Conservation (phyloP, 92 coral and sea anemone genomes). For the Epizoanthus ramosus region DNA sequence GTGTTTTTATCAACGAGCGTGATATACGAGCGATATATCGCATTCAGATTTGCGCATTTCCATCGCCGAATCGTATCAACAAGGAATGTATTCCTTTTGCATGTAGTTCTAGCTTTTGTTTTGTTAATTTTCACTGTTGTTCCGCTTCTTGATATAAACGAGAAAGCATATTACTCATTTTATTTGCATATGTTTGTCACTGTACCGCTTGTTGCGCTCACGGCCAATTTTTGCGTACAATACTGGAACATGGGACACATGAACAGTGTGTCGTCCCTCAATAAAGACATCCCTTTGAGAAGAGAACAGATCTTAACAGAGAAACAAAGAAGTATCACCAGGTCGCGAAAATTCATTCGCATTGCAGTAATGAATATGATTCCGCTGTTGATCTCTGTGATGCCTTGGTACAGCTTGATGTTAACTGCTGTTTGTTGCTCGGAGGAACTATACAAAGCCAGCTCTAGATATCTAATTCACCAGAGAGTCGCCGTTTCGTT, state of each 20-base stretch:
- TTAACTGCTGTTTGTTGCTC: background rate
- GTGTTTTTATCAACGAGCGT: constrained; percentile 9
- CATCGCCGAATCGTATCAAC: constrained; percentile 26
- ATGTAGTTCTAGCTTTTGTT: background rate
- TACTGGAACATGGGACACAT: constrained; percentile 26
- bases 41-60: constrained; percentile 21
- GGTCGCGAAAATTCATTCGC: constrained; percentile 30
- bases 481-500: constrained; percentile 26
- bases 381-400: background rate
- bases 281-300: constrained; percentile 22
- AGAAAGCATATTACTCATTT: background rate
- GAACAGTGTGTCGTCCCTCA: constrained; percentile 12
- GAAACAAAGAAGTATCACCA: background rate
- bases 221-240: background rate
- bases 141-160: constrained; percentile 12
- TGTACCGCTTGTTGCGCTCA: constrained; percentile 1
- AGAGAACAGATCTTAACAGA: constrained; percentile 18
- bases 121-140: background rate
- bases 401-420: constrained; percentile 31
- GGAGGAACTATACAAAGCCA: background rate
- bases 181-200: constrained; percentile 24
- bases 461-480: background rate
- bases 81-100: background rate
- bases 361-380: background rate
- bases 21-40: constrained; percentile 35